These are phyloP conservation scores for Pyralis farinalis DNA, from an alignment of 2,888 invertebrate species.

Conservation along the genomic window DNA sequence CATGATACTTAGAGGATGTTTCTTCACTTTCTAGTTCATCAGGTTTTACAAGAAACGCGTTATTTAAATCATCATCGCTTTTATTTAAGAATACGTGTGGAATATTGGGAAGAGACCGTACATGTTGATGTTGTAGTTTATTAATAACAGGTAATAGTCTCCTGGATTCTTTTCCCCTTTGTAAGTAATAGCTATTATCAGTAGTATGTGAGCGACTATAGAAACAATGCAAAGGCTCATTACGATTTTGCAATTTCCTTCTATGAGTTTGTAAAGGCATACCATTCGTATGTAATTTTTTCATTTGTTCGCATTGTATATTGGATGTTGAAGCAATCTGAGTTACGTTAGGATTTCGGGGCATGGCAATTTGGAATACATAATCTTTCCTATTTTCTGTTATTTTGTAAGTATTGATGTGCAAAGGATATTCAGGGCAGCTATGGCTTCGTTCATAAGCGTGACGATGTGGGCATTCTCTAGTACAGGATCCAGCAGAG, in stretches of 20 bases:
- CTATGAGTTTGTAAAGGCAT: slow-evolving; percentile 1
- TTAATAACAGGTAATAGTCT: slow-evolving; percentile 36
- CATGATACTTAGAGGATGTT: slow-evolving; percentile 54
- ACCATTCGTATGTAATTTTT: background rate
- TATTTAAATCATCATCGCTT: slow-evolving; percentile 6
- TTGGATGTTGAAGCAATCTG: background rate
- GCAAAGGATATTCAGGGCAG: slow-evolving; percentile 50
- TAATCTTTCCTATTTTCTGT: slow-evolving; percentile 48
- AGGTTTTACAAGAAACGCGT: background rate
- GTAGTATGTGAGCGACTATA: slow-evolving; percentile 19
- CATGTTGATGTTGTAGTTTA: slow-evolving; percentile 20
- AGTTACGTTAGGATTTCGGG: slow-evolving; percentile 18
- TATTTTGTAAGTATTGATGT: slow-evolving; percentile 51
- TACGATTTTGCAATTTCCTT: slow-evolving; percentile 8
- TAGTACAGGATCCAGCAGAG: slow-evolving; percentile 46
- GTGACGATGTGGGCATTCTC: slow-evolving; percentile 39
- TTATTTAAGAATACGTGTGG: slow-evolving; percentile 19
- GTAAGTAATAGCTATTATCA: slow-evolving; percentile 20
- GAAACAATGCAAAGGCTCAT: slow-evolving; percentile 5
- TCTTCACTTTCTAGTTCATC: slow-evolving; percentile 25
- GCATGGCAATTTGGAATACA: slow-evolving; percentile 39
- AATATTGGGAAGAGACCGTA: slow-evolving; percentile 34
- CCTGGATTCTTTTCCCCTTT: slow-evolving; percentile 20
- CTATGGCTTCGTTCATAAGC: slow-evolving; percentile 55
- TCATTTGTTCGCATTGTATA: background rate